Conservation (phyloP, 2,113 vertebrate species). For the Tachuris rubrigastra region DNA sequence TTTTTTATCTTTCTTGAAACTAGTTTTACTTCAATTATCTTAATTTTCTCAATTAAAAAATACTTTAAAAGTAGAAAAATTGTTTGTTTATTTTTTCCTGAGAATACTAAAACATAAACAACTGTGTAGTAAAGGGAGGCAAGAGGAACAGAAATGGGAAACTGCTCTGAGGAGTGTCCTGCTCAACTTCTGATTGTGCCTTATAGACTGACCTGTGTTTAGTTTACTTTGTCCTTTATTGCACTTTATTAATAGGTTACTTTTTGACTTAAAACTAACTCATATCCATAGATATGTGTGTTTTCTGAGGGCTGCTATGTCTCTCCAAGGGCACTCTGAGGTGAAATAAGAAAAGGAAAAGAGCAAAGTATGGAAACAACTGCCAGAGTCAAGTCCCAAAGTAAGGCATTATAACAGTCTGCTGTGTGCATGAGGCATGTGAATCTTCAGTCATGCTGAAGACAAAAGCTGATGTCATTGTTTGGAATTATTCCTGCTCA, state of each 20-base stretch:
- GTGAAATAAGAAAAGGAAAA: neutral
- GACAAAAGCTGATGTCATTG: neutral
- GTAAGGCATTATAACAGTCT: neutral
- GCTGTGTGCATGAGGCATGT: accelerated
- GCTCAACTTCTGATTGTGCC: neutral
- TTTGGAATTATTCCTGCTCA: neutral
- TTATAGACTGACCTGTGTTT: neutral
- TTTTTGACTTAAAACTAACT: neutral
- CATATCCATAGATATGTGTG: accelerated
- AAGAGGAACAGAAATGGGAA: neutral
- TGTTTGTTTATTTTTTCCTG: neutral
- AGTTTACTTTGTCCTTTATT: neutral
- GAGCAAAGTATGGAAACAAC: neutral
- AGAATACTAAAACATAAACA: neutral
- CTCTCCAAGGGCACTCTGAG: neutral
- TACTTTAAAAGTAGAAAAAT: neutral
- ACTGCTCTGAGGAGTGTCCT: neutral
- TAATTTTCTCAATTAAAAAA: neutral
- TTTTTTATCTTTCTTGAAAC: neutral
- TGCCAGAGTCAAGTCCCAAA: neutral
- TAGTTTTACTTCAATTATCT: neutral
- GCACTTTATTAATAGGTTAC: neutral
- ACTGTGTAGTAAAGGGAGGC: neutral
- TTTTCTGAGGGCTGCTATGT: neutral
- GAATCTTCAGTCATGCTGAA: neutral